Conservation (phyloP, 2,113 vertebrate genomes). For the Megaceryle maxima region DNA sequence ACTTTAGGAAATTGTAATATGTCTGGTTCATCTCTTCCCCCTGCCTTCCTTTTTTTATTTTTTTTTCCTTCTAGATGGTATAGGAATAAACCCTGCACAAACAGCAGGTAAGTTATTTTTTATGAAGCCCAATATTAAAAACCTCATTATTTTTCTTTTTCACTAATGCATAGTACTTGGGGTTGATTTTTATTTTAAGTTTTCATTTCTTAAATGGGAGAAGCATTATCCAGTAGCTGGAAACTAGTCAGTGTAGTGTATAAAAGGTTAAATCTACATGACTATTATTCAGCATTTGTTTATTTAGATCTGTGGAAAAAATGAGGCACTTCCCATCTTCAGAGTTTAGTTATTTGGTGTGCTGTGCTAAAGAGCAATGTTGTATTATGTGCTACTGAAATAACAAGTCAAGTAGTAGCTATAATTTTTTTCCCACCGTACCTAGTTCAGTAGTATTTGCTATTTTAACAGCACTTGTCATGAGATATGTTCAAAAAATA, state of each 20-base stretch:
- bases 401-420: neutral
- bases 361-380: neutral
- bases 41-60: neutral
- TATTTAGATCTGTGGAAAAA: neutral
- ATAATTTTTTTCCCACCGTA: neutral
- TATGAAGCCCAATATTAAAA: neutral
- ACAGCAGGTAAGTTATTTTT: conserved; percentile 77
- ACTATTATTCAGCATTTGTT: neutral
- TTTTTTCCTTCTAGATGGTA: conserved; percentile 71
- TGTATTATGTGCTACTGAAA: neutral
- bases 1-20: neutral
- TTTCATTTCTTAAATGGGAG: neutral
- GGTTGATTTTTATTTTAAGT: neutral
- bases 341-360: neutral
- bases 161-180: neutral
- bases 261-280: neutral
- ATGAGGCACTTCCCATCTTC: neutral
- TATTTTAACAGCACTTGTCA: neutral
- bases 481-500: neutral
- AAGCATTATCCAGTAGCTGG: neutral
- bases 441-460: neutral
- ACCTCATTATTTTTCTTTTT: neutral
- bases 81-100: conserved; percentile 84
- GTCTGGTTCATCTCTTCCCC: neutral
- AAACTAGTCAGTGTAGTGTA: neutral